Conservation (phyloP, 1,140 invertebrate genomes). For the Brachionus manjavacas region DNA sequence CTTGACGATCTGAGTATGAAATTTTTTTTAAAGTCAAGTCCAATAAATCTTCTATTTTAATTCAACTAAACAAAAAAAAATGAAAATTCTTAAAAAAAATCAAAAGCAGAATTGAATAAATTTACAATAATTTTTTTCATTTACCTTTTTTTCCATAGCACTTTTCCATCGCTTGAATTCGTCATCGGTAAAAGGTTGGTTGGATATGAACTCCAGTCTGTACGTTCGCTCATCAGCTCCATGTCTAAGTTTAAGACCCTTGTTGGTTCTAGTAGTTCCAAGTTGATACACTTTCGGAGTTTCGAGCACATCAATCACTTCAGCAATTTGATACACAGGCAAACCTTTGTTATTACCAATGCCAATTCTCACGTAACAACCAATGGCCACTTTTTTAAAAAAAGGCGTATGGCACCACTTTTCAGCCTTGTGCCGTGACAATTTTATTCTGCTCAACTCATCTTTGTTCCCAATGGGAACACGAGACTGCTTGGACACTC, state of each 20-base stretch:
- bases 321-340: conserved; percentile 84
- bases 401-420: conserved; percentile 90
- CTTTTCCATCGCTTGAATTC: conserved; percentile 91
- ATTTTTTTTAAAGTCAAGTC: too few relatives aligned
- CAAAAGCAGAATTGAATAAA: background rate
- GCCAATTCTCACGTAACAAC: conserved; percentile 90
- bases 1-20: too few relatives aligned
- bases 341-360: conserved; percentile 80
- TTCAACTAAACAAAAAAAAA: too few relatives aligned
- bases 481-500: conserved; percentile 36
- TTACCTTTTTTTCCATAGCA: conserved; percentile 68
- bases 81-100: too few relatives aligned
- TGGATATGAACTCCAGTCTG: conserved; percentile 92
- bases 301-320: conserved; percentile 88
- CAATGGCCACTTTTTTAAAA: conserved; percentile 78
- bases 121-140: background rate
- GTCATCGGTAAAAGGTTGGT: conserved; percentile 83
- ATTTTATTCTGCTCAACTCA: conserved; percentile 77
- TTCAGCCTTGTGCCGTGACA: conserved; percentile 87
- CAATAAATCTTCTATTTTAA: too few relatives aligned
- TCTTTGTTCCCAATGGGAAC: conserved; percentile 68
- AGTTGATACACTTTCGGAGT: conserved; percentile 89
- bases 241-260: conserved; percentile 71
- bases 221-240: conserved; percentile 85
- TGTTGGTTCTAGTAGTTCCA: conserved; percentile 80